Evolutionary conservation across 2,113 vertebrate genomes (phyloP), one percentile per base, ranked within the genome.

Genomic region (Leucosticte australis): DNA sequence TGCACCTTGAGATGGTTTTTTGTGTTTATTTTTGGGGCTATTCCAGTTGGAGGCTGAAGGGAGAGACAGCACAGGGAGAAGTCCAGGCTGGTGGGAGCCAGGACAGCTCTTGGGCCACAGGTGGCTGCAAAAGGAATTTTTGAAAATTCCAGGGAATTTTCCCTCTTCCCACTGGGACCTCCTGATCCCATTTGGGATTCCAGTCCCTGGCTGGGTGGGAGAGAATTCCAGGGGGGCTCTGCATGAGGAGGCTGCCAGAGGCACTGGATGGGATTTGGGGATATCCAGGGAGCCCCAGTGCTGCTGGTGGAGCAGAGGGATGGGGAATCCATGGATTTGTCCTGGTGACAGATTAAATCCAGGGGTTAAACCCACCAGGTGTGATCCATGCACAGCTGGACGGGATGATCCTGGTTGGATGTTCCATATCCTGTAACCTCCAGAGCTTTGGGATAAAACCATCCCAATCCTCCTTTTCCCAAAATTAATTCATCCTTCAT

Each of bases 1-100:
- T 70, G 56, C 70, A 67, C 90, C 85, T 84, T 24, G 47, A 64
- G 68, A 49, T 33, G 20, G 11, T 6, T 27, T 47, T 13, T 33
- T 55, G 42, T 46, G 8, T 33, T 90, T 79, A 10, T 35, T 90
- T 92, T 75, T 35, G 89, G 68, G 56, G 15, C 8, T 37, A 4
- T 53, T 95, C 79, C 94, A 88, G 50, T 21, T 88, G 86, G 93
- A 94, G 60, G 42, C 65, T 76, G 95, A 75, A 80, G 67, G 47
- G 57, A 35, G 67, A 76, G 79, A 64, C 3, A 81, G 41, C 55
- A 57, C 60, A 46, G 67, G 80, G 42, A 44, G 49, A 59, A 73
- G 27, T 14, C 4, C 33, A 28, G 56, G 28, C 56, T 50, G 35
- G 23, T 26, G 22, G 15, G 39, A 64, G 57, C 13, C 26, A 11